Evolutionary conservation across 2,797 vertebrate genomes (phyloP).

Genomic region (Phrynocephalus forsythii): DNA sequence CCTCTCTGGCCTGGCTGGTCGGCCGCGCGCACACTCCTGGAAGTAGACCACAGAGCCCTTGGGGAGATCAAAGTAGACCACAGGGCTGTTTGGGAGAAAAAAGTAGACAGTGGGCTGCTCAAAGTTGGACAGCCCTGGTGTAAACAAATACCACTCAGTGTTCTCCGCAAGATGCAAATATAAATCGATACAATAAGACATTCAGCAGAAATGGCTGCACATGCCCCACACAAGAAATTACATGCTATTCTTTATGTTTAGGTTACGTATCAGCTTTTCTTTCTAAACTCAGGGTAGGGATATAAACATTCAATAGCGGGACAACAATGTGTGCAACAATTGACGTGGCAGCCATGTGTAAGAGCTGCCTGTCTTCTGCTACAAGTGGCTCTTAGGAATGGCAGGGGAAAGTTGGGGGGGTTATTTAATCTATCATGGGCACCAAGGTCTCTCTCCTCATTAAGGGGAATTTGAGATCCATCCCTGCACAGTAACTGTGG

Average conservation of each 20-base stretch:
- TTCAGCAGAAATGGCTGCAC: background rate
- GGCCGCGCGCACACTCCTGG: too few species aligned
- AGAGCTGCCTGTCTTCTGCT: background rate
- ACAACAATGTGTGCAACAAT: too few species aligned
- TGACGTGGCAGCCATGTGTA: background rate
- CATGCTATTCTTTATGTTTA: slow-evolving; percentile 4
- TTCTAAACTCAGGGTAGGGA: slow-evolving; percentile 2
- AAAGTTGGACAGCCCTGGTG: too few species aligned
- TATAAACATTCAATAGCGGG: background rate
- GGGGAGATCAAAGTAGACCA: too few species aligned
- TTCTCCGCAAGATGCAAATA: slow-evolving; percentile 4
- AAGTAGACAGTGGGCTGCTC: too few species aligned
- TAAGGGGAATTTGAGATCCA: background rate
- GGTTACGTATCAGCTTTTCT: background rate
- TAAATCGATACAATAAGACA: slow-evolving; percentile 21
- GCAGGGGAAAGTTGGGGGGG: too few species aligned
- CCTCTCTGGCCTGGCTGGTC: too few species aligned
- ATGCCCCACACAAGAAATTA: background rate
- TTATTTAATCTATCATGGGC: too few species aligned
- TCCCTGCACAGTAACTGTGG: background rate
- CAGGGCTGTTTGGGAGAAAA: too few species aligned
- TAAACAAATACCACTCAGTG: slow-evolving; percentile 4
- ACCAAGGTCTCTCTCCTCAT: too few species aligned
- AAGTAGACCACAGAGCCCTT: too few species aligned
- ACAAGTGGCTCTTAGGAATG: background rate